These are phyloP conservation scores for Schizaphis graminum DNA, from an alignment of 2,888 invertebrate genomes.

Conservation along the genomic window DNA sequence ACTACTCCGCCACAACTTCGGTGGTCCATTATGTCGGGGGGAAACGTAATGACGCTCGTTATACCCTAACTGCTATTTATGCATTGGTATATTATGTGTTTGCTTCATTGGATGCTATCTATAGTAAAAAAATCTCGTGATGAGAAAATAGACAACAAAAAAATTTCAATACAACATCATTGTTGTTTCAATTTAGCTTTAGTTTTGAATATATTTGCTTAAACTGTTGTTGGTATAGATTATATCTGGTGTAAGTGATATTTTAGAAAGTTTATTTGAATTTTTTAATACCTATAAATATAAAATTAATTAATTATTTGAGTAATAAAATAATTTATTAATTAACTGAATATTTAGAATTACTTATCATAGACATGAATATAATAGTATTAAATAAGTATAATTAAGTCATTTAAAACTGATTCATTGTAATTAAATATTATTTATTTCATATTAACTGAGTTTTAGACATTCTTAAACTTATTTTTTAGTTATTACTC, in stretches of 20 bases:
- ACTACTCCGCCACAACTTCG: not conserved
- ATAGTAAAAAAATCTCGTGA: not conserved
- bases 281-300: not conserved
- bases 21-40: slow-evolving; percentile 16
- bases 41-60: slow-evolving; percentile 29
- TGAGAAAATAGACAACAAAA: not conserved
- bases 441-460: not conserved
- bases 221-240: not conserved
- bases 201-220: not conserved
- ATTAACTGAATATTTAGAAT: not conserved
- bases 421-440: not conserved
- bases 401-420: not conserved
- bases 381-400: not conserved
- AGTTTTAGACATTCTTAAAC: not conserved
- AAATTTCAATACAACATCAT: too few relatives aligned
- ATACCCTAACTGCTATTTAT: slow-evolving; percentile 19
- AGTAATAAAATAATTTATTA: not conserved
- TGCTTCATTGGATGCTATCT: not conserved
- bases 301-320: not conserved
- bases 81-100: slow-evolving; percentile 34
- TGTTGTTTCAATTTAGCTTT: not conserved
- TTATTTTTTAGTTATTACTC: not conserved
- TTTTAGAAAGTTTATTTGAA: not conserved
- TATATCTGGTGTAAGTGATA: not conserved
- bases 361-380: not conserved